Evolutionary conservation across 1,140 invertebrate species (phyloP).

Genomic region (Drosophila parabipectinata): DNA sequence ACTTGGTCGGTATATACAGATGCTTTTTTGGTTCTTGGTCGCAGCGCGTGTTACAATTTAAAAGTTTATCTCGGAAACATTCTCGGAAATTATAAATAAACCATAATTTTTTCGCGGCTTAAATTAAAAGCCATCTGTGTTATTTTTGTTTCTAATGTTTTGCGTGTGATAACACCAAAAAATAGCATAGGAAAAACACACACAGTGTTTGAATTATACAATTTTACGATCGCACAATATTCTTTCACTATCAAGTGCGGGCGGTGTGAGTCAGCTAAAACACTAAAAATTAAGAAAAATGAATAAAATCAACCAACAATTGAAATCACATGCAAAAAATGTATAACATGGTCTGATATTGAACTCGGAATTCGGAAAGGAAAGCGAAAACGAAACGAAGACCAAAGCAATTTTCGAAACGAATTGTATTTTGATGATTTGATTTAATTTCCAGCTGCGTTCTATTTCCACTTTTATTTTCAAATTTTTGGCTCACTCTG

Average conservation of each 20-base stretch:
- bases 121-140: constrained; percentile 33
- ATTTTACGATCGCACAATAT: constrained; percentile 11
- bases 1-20: constrained; percentile 6
- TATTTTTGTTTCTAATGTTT: constrained; percentile 18
- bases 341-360: constrained; percentile 8
- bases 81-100: constrained; percentile 52
- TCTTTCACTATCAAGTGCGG: constrained; percentile 45
- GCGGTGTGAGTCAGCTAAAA: constrained; percentile 40
- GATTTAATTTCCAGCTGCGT: constrained; percentile 57
- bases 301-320: constrained; percentile 17
- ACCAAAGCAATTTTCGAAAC: constrained; percentile 41
- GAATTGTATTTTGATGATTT: constrained; percentile 64
- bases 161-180: neutral
- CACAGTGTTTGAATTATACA: neutral
- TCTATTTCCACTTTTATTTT: constrained; percentile 24
- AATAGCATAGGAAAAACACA: neutral
- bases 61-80: constrained; percentile 35
- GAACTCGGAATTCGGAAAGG: neutral
- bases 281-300: constrained; percentile 21
- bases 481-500: constrained; percentile 22
- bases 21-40: constrained; percentile 12
- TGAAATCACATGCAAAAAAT: constrained; percentile 12
- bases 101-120: constrained; percentile 16
- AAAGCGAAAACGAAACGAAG: constrained; percentile 25
- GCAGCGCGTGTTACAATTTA: constrained; percentile 63